Conservation (phyloP, 1,140 invertebrate species). For the Pollicipes pollicipes region DNA sequence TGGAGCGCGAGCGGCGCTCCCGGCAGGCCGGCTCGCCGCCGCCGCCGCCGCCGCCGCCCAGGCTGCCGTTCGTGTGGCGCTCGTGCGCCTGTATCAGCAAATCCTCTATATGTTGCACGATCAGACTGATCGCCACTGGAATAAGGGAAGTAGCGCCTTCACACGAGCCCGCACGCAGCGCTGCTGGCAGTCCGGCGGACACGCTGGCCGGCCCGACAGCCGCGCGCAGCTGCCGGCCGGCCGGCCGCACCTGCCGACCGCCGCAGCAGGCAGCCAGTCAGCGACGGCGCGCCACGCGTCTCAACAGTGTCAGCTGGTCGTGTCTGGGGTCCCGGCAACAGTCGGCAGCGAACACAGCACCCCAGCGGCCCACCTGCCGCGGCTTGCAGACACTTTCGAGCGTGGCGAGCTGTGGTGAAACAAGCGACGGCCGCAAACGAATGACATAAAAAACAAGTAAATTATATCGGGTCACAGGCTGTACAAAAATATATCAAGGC, state of each 20-base stretch:
- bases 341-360: too few species aligned
- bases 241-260: neutral
- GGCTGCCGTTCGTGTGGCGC: neutral
- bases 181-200: neutral
- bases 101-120: constrained; percentile 22
- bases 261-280: too few species aligned
- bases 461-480: neutral
- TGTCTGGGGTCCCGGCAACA: too few species aligned
- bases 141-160: neutral
- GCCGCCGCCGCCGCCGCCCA: too few species aligned
- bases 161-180: neutral
- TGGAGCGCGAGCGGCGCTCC: neutral
- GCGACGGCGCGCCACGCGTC: too few species aligned
- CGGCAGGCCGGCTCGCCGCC: neutral
- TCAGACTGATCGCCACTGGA: constrained; percentile 19
- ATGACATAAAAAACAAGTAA: constrained; percentile 5
- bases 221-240: neutral
- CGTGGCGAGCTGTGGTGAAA: too few species aligned
- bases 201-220: neutral
- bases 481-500: constrained; percentile 4
- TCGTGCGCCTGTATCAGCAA: neutral
- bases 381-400: too few species aligned
- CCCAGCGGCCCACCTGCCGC: too few species aligned
- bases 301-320: too few species aligned
- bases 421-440: too few species aligned